Conservation (phyloP, 2,888 invertebrate genomes). For the Heliconius aoede region DNA sequence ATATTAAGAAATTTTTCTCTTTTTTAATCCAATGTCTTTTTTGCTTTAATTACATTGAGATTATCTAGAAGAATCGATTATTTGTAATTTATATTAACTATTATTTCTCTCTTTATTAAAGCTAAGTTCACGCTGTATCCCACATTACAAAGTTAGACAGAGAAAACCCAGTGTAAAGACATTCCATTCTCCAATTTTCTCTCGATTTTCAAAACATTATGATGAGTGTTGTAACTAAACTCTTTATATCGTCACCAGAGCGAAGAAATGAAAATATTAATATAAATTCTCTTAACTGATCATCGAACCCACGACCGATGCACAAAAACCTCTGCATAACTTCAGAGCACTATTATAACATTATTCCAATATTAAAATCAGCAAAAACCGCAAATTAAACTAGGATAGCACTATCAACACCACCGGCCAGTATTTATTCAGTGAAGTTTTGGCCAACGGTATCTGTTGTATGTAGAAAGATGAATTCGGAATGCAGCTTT, state of each 20-base stretch:
- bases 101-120: too few relatives aligned
- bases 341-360: neutral
- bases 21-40: too few relatives aligned
- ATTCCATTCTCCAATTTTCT: too few relatives aligned
- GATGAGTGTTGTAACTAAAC: neutral
- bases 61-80: too few relatives aligned
- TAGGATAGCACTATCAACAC: conserved; percentile 1
- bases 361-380: neutral
- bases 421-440: conserved; percentile 14
- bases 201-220: too few relatives aligned
- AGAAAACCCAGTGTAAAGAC: neutral
- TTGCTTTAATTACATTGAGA: too few relatives aligned
- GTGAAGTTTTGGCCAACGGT: conserved; percentile 27
- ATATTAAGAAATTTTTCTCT: too few relatives aligned
- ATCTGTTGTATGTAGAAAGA: conserved; percentile 23
- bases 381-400: neutral
- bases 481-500: conserved; percentile 22
- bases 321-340: too few relatives aligned
- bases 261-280: neutral
- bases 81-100: too few relatives aligned
- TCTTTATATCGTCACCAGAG: neutral
- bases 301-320: neutral
- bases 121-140: neutral
- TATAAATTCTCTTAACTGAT: neutral
- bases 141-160: neutral